A percentile compares a stretch with the other conserved stretches of the same genome.
These are phyloP conservation scores for Gymnothorax javanicus DNA, from an alignment of 2,797 vertebrate genomes.

Conservation along the genomic window DNA sequence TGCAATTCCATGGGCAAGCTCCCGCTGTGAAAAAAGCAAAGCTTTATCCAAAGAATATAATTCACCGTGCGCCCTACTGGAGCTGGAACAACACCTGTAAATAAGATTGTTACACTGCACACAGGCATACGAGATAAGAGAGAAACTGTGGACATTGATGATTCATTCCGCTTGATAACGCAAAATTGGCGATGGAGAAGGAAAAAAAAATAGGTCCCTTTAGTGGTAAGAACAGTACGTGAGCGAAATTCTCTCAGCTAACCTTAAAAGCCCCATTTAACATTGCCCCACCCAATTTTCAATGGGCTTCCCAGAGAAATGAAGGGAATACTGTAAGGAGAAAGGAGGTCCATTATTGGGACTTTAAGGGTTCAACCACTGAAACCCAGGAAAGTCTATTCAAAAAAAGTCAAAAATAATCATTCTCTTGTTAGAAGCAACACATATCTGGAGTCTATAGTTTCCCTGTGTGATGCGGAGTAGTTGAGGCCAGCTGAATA, in stretches of 20 bases:
- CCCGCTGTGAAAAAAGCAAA: conserved; percentile 1
- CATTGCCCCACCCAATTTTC: no score
- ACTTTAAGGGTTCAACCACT: neutral
- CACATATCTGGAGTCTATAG: neutral
- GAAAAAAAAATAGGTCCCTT: neutral
- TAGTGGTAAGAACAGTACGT: neutral
- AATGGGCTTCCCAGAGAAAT: no score
- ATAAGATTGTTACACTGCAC: neutral
- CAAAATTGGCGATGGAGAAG: neutral
- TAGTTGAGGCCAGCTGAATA: neutral
- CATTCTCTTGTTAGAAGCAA: neutral
- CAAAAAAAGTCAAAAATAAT: neutral
- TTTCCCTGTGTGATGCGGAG: neutral
- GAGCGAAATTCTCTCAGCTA: neutral
- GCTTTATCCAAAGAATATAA: neutral
- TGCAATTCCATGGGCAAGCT: neutral
- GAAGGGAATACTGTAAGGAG: no score
- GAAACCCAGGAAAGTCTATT: neutral
- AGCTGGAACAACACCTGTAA: neutral
- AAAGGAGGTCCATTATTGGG: no score
- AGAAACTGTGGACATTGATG: neutral
- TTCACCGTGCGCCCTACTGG: no score
- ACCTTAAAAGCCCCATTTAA: no score
- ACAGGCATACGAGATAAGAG: neutral
- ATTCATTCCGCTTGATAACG: neutral